Evolutionary conservation across 1,140 invertebrate genomes (phyloP), one percentile per base, ranked within the genome.

Genomic region (Drosophila lini): DNA sequence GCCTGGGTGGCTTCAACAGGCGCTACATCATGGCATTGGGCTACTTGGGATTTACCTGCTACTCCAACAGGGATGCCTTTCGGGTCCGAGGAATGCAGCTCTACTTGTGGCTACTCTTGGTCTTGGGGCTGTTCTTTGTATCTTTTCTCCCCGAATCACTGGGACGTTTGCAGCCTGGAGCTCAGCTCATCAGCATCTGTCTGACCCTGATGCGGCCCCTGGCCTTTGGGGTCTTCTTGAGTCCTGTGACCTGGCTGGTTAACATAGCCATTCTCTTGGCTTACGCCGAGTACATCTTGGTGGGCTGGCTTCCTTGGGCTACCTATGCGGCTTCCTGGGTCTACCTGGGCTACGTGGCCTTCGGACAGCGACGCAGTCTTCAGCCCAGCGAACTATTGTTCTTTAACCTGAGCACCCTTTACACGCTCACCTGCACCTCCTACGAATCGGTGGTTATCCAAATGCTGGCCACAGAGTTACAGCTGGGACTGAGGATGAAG

Each of bases 401-500:
- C 5, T 82, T 64, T 8, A 79, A 81, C 42, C 38, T 85, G 1
- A 61, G 64, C 32, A 81, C 74, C 0, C 7, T 78, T 0, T 81
- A 86, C 19, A 57, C 82, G 0, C 36, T 85, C 3, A 52, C 73
- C 4, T 75, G 52, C 45, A 86, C 74, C 22, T 78, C 82, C 0
- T 81, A 71, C 44, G 79, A 85, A n/a, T 28, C 74, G 4, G 44
- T 78, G 32, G 58, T 78, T 6, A 76, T 85, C 25, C 74, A 85
- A 28, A 40, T 81, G 28, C 47, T 85, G 19, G 45, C 50, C 5
- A 19, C 68, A 36, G 82, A 85, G 34, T 45, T 85, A 9, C 65
- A 75, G 19, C 28, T 86, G 40, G 50, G 36, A 5, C 50, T 85
- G 8, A 34, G 52, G 3, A 38, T 78, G 41, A 75, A 68, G 36